Base-by-base conservation (phyloP, 2,888 invertebrate species). In the Euspilapteryx auroguttella region DNA sequence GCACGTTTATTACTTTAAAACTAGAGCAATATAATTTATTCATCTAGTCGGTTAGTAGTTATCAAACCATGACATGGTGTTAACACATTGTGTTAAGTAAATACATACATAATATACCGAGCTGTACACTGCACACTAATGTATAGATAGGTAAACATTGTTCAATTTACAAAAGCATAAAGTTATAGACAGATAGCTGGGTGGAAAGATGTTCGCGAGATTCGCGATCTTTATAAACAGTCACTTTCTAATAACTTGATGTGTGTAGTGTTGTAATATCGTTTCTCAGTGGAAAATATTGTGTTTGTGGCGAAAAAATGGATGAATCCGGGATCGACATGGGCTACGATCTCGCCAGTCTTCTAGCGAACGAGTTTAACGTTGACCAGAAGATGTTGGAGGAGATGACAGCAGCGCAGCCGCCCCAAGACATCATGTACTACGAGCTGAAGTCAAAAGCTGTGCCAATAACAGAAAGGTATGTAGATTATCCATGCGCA, bases 311-410 rank as follows among this genome's bases (percentile, higher is more conserved):
- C 47, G 48, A 34, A 41, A 66, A 55, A 52, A 81, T 81, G 81
- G 80, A 81, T 58, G 82, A 82, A 55, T 82, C 82, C 43, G 82
- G 82, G 39, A 80, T 82, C 42, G 82, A 82, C 47, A 78, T 82
- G 78, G 81, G 77, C 35, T 82, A 79, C 47, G 82, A 82, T 66
- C 73, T 82, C 45, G 79, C 78, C 34, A 77, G 80, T 37, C 66
- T 80, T 40, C 64, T 79, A 37, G 64, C 73, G 37, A 79, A 78
- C 46, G 78, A 78, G 54, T 71, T 66, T 42, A 76, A 62, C 45
- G 55, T 61, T 41, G 77, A 79, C 44, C 69, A 69, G 46, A 75
- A 61, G 55, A 69, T 69, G 37, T 63, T 79, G 41, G 76, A 79
- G 38, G 79, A 80, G 49, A 76, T 80, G 58, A 68, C 78, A 24